Evolutionary conservation across 2,797 vertebrate species (phyloP).

Genomic region (Diglossa cyanea): DNA sequence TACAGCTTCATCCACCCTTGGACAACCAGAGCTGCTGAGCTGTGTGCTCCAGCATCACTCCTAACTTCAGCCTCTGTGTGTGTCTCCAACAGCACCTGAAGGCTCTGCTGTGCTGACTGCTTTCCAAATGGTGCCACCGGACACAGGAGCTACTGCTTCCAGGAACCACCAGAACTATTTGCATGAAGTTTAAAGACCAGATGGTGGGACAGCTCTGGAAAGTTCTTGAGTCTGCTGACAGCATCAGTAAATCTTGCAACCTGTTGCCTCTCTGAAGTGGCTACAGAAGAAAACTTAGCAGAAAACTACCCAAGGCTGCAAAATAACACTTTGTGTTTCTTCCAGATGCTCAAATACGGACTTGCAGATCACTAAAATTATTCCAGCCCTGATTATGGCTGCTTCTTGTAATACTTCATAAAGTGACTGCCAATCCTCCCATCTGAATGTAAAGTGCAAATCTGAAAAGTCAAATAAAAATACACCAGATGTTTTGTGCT

Average conservation of each 20-base stretch:
- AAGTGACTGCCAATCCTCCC: not conserved
- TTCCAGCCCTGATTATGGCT: not conserved
- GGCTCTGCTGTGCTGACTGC: not conserved
- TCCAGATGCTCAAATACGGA: not conserved
- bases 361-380: not conserved
- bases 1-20: not conserved
- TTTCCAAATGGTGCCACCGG: not conserved
- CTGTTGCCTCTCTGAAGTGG: not conserved
- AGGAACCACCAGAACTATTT: not conserved
- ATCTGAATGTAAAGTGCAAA: conserved; percentile 19
- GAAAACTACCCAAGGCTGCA: not conserved
- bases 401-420: not conserved
- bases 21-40: not conserved
- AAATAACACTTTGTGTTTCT: conserved; percentile 1
- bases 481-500: not conserved
- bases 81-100: not conserved
- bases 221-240: not conserved
- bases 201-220: not conserved
- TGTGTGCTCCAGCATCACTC: not conserved
- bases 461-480: conserved; percentile 44
- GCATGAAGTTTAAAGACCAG: not conserved
- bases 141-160: not conserved
- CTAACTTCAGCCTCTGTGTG: not conserved
- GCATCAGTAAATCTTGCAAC: not conserved
- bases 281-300: not conserved